Base-by-base conservation (phyloP, 2,113 vertebrate species). In the Circaetus cinerascens region DNA sequence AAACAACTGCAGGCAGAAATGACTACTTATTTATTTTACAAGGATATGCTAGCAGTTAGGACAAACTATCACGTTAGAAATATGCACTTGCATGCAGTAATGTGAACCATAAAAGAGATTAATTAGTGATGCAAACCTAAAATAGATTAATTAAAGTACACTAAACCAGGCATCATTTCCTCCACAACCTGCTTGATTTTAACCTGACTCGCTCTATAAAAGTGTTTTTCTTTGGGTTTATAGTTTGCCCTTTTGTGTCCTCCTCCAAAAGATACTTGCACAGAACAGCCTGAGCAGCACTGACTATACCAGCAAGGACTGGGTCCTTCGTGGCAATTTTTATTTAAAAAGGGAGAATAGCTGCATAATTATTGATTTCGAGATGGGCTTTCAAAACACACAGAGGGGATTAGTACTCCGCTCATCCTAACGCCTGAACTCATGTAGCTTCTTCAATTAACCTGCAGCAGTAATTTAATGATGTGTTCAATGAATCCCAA, bases 371-470 rank as follows among this genome's bases (percentile, higher is more conserved):
- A 84, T 0, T 75, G 83, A 92, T 88, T 89, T 84, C 1, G 5
- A 88, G 56, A 83, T 43, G 10, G 68, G 34, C 38, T 77, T 88
- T 88, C 64, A 74, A 81, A 96, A 38, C 38, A 67, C 75, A 93
- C 75, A 7, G 8, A 74, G 10, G 79, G 64, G 60, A 95, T 96
- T 96, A 95, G 40, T 59, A 80, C 59, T 75, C 51, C 71, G 55
- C 64, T 95, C 92, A 71, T 93, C 60, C 68, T 63, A 81, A 75
- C 2, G 7, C 64, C 66, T 81, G 56, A 91, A 67, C 72, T 77
- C 16, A 3, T 72, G 67, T 30, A 90, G 26, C 92, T 92, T 91
- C 90, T 92, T 92, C 92, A 94, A 86, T 95, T 95, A 97, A 97
- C 83, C 76, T 74, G 67, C 50, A 3, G 4, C 78, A 86, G 72